Evolutionary conservation across 2,888 invertebrate genomes (phyloP), one percentile per base, ranked within the genome.

Genomic region (Cybosia mesomella): DNA sequence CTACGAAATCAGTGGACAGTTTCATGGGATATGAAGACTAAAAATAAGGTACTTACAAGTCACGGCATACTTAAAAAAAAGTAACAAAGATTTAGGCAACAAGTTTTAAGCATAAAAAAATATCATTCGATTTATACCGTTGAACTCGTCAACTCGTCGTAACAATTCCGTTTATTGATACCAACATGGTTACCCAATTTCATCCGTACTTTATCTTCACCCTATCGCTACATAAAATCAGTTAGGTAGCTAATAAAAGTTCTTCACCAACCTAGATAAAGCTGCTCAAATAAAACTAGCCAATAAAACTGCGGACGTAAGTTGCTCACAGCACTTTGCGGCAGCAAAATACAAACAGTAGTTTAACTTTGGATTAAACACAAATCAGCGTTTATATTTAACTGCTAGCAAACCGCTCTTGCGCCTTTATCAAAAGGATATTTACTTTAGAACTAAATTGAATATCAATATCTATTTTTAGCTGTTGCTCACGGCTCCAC

Each of bases 191-290:
- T 22, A 43, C 21, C 58, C 64, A 68, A 68, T 67, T 28, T 67
- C 21, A 64, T 67, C 21, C 64, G 59, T 39, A 55, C 59, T 64
- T 64, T 64, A 63, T 59, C 59, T 59, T 64, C 59, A 55, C 28
- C 58, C 58, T 68, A 68, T 64, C 67, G 59, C 63, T 64, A 64
- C 67, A 68, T 68, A 68, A 68, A 68, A 64, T 68, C 64, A 64
- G 68, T 64, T 55, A 67, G 59, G 54, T 54, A 58, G 24, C 59
- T 64, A 68, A 68, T 68, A 68, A 68, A 68, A 68, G 59, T 64
- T 58, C 68, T 64, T 59, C 59, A 22, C 24, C 54, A 53, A 64
- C 59, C 68, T 68, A 68, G 68, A 68, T 68, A 68, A 68, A 64
- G 68, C 54, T 64, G 59, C 39, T 64, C 28, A 59, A 68, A 68